Evolutionary conservation across 2,797 vertebrate genomes (phyloP).

Genomic region (Pantherophis alleghaniensis): DNA sequence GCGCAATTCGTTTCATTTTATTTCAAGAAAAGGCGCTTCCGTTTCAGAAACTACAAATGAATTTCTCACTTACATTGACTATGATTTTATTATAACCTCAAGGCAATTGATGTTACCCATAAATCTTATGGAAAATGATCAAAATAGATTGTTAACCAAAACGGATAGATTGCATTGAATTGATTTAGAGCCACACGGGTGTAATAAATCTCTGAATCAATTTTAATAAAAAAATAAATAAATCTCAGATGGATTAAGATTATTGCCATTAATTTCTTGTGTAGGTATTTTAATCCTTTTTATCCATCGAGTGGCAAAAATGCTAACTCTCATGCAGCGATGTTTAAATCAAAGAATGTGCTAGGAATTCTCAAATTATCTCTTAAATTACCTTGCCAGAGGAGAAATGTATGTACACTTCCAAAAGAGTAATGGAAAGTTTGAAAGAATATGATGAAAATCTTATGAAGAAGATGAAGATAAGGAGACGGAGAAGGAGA

Average conservation of each 20-base stretch:
- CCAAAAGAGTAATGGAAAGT: not conserved
- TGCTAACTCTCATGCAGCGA: not conserved
- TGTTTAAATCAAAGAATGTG: not conserved
- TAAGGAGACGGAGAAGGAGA: too few species aligned
- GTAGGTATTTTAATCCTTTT: not conserved
- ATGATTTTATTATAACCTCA: constrained; percentile 13
- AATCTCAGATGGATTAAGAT: constrained; percentile 14
- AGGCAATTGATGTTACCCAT: constrained; percentile 50
- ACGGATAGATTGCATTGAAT: constrained; percentile 8
- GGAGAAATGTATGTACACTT: not conserved
- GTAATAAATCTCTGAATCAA: constrained; percentile 2
- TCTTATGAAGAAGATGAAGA: not conserved
- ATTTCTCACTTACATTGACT: constrained; percentile 28
- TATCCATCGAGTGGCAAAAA: not conserved
- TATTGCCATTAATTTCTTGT: not conserved
- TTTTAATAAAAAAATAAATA: not conserved
- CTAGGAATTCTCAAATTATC: not conserved
- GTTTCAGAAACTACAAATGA: constrained; percentile 19
- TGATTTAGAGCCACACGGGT: constrained; percentile 30
- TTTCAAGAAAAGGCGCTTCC: constrained; percentile 22
- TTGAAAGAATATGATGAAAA: not conserved
- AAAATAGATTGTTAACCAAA: constrained; percentile 49
- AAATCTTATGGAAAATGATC: constrained; percentile 51
- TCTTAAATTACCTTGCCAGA: not conserved
- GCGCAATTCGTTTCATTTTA: not conserved